Conservation (phyloP, 53 echinoderm and acorn worm genomes). For the Crossaster papposus region DNA sequence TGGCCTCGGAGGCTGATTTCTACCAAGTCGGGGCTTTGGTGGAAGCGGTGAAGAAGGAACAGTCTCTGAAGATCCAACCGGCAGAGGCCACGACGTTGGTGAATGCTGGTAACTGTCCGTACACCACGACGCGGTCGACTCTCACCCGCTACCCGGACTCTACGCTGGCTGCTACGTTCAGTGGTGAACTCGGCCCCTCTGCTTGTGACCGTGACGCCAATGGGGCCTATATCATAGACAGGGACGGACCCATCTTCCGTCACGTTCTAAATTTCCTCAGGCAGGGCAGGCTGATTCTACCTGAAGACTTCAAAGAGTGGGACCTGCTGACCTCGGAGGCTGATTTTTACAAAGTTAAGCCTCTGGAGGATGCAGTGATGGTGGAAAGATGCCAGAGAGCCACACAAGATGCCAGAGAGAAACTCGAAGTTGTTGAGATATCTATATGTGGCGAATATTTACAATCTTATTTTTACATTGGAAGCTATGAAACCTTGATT, state of each 20-base stretch:
- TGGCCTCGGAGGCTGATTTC: conserved; percentile 40
- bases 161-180: conserved; percentile 75
- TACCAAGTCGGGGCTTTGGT: conserved; percentile 9
- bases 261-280: conserved; percentile 87
- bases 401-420: no score
- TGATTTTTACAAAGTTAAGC: conserved; percentile 78
- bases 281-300: conserved; percentile 68
- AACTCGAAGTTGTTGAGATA: no score
- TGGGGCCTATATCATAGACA: conserved; percentile 79
- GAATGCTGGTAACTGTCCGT: not conserved
- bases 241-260: conserved; percentile 84
- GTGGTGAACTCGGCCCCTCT: conserved; percentile 62
- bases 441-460: no score
- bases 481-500: no score
- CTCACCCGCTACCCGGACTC: conserved; percentile 62
- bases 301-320: conserved; percentile 80
- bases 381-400: no score
- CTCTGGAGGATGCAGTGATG: conserved; percentile 62
- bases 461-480: no score
- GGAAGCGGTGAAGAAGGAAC: not conserved
- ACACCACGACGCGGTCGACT: conserved; percentile 8
- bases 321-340: conserved; percentile 85
- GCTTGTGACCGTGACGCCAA: conserved; percentile 66
- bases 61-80: conserved; percentile 10
- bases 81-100: conserved; percentile 63